Evolutionary conservation across 2,888 invertebrate species (phyloP).

Genomic region (Morpho helenor): DNA sequence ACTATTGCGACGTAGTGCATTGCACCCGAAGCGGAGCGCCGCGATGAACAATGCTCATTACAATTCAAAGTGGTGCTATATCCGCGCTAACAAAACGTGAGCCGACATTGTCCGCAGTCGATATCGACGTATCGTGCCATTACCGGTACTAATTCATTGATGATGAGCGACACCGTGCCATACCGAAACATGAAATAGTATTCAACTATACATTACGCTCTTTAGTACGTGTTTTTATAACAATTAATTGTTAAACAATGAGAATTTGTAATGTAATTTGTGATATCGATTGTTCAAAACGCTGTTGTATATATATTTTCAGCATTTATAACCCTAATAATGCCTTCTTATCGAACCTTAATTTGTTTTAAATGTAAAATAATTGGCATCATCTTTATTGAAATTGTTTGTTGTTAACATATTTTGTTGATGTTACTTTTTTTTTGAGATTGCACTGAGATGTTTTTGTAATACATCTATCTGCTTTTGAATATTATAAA

Average conservation of each 20-base stretch:
- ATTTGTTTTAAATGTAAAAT: too few species aligned
- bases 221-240: not conserved
- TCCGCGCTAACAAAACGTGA: constrained; percentile 69
- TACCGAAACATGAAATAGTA: constrained; percentile 18
- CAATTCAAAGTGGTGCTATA: constrained; percentile 74
- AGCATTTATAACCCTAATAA: not conserved
- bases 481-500: too few species aligned
- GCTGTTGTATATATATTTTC: not conserved
- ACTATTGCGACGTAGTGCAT: constrained; percentile 68
- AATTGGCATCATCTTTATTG: too few species aligned
- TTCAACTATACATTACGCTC: not conserved
- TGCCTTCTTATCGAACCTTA: too few species aligned
- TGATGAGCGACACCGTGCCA: constrained; percentile 28
- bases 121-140: constrained; percentile 32
- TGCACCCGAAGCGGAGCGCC: constrained; percentile 63
- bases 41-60: constrained; percentile 74
- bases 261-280: constrained; percentile 1
- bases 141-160: constrained; percentile 41
- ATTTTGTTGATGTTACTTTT: too few species aligned
- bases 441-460: too few species aligned
- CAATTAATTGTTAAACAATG: constrained; percentile 1
- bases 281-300: constrained; percentile 1
- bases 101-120: constrained; percentile 26
- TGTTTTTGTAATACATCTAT: too few species aligned
- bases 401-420: too few species aligned